phyloP scores from a whole-genome alignment of 2,113 vertebrate species.

The Eupsittula cactorum region DNA sequence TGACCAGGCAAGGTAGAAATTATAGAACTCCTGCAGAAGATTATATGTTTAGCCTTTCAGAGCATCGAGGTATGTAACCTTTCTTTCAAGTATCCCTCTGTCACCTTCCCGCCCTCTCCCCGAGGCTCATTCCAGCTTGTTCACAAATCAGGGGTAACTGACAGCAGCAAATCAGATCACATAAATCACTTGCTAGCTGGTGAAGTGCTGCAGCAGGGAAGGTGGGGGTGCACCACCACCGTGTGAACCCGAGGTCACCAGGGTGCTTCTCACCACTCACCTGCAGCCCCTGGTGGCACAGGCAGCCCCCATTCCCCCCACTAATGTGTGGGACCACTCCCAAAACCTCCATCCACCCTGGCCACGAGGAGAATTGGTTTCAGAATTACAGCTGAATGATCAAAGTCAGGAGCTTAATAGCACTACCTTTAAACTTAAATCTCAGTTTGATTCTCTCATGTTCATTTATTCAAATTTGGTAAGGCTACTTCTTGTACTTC shows the following conservation, averaged over 20 bases:
- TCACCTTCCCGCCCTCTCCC: slow-evolving; percentile 23
- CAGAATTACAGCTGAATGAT: not conserved
- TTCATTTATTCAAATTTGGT: not conserved
- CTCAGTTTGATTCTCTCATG: not conserved
- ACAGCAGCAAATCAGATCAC: slow-evolving; percentile 44
- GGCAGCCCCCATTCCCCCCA: accelerated
- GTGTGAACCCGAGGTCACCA: not conserved
- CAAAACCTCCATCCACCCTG: accelerated
- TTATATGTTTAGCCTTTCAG: not conserved
- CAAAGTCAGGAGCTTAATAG: not conserved
- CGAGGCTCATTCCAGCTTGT: slow-evolving; percentile 57
- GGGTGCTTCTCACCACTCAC: accelerated
- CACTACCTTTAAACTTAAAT: not conserved
- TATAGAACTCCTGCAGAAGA: not conserved
- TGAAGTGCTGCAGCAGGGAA: not conserved
- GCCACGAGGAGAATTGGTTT: accelerated
- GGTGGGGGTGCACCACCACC: accelerated
- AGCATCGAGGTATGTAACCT: not conserved
- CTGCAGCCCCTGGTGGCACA: not conserved
- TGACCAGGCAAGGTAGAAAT: slow-evolving; percentile 7
- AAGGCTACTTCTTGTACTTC: not conserved
- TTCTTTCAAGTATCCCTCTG: slow-evolving; percentile 12
- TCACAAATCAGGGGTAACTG: slow-evolving; percentile 57
- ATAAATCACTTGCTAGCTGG: slow-evolving; percentile 5
- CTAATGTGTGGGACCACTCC: accelerated